Conservation (phyloP, 2,888 invertebrate genomes). For the Apamea anceps region DNA sequence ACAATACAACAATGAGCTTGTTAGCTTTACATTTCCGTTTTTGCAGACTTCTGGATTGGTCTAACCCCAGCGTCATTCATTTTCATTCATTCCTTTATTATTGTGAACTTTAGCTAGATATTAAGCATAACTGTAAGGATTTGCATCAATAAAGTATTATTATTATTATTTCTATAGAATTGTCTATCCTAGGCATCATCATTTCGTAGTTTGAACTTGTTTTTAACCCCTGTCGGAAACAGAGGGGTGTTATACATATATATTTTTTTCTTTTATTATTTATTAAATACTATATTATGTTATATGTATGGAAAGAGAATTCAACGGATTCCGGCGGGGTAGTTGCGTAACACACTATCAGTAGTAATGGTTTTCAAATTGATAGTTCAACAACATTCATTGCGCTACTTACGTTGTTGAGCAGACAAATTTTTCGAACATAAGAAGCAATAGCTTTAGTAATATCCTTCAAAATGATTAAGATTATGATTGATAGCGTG, state of each 20-base stretch:
- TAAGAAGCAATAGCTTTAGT: background rate
- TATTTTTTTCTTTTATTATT: background rate
- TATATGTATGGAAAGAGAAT: background rate
- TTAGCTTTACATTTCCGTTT: background rate
- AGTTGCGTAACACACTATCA: background rate
- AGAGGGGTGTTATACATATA: background rate
- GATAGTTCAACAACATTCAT: no score
- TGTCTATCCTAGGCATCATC: background rate
- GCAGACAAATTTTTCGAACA: background rate
- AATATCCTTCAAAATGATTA: background rate
- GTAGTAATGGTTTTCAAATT: background rate
- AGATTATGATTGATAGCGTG: background rate
- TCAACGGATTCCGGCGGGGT: background rate
- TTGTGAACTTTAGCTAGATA: no score
- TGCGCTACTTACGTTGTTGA: background rate
- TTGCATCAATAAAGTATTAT: no score
- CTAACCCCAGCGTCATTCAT: background rate
- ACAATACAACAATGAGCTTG: slow-evolving; percentile 13
- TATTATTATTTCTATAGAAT: background rate
- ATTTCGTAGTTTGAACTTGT: background rate
- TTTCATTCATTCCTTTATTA: no score
- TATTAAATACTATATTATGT: background rate
- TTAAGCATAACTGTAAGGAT: no score
- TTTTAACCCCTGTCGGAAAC: background rate
- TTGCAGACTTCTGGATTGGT: background rate